Evolutionary conservation across 2,797 vertebrate species (phyloP), one percentile per base, ranked within the genome.

Genomic region (Sebastes oblongus): DNA sequence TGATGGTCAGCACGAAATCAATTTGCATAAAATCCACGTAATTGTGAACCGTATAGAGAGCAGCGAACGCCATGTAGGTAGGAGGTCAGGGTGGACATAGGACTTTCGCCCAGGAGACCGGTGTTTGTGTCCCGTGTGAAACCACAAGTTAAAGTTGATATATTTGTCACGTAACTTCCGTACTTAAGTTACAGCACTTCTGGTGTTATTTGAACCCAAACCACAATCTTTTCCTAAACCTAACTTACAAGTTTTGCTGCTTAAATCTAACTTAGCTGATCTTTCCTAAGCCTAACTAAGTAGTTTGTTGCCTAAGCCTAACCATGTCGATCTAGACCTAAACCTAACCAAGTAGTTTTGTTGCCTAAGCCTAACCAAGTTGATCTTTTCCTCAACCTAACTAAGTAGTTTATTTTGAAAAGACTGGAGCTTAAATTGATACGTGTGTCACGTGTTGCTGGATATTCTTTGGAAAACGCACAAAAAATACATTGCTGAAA

Each of bases 201-300:
- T 8, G 8, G 46, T 20, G 46, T 52, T 52, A 52, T 52, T 52
- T 52, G 18, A 52, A n/a, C 8, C 8, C 46, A 52, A 9, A 52
- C 46, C 1, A 0, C 18, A 0, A 52, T 52, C 46, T 52, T 52
- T 52, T 52, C 42, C 18, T 50, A 50, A 50, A 20, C 16, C 6
- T 46, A 46, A 46, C 42, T 46, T 0, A 18, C 6, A 18, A 18
- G 42, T 46, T 42, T 46, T 46, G 42, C 16, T 46, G 16, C 42
- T 0, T 8, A 46, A 46, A 0, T 18, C 3, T 46, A 46, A 46
- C 16, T 18, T 18, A 46, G 42, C 16, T 0, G 0, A 46, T 46
- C 42, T 46, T 46, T 46, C 46, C 46, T 50, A 50, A 50, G 1
- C 42, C 16, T 50, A 0, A 18, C 16, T 8, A 50, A 50, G 18